Evolutionary conservation across 2,113 vertebrate species (phyloP).

Genomic region (Dipodomys ordii): DNA sequence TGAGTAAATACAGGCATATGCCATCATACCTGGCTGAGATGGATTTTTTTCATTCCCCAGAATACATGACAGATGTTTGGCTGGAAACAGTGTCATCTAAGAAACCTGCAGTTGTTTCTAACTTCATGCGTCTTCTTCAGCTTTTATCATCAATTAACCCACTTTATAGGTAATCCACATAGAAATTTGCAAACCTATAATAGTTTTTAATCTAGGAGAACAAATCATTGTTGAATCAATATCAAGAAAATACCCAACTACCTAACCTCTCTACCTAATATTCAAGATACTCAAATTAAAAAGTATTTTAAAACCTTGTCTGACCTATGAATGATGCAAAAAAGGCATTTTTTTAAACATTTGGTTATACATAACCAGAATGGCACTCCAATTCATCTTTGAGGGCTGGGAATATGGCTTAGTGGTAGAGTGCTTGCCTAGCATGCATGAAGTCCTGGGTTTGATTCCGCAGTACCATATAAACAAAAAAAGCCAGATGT

Average conservation of each 20-base stretch:
- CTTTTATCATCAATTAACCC: slow-evolving; percentile 23
- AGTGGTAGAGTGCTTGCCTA: no score
- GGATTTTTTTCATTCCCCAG: neutral
- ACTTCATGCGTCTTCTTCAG: neutral
- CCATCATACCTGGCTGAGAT: no score
- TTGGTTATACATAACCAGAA: neutral
- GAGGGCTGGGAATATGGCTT: no score
- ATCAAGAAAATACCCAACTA: neutral
- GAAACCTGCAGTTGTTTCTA: neutral
- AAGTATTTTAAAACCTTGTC: neutral
- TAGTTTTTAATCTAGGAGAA: neutral
- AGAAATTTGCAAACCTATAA: neutral
- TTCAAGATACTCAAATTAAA: neutral
- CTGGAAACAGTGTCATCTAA: slow-evolving; percentile 22
- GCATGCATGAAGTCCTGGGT: no score
- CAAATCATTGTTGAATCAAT: neutral
- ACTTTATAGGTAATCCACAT: neutral
- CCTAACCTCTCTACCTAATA: neutral
- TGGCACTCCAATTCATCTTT: neutral
- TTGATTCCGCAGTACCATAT: no score
- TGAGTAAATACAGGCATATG: no score
- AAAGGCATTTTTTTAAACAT: neutral
- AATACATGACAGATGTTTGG: neutral
- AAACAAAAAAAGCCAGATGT: no score
- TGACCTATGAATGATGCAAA: slow-evolving; percentile 25